These are phyloP conservation scores for Cephus sareptanus DNA, from an alignment of 2,888 invertebrate genomes.

Conservation along the genomic window DNA sequence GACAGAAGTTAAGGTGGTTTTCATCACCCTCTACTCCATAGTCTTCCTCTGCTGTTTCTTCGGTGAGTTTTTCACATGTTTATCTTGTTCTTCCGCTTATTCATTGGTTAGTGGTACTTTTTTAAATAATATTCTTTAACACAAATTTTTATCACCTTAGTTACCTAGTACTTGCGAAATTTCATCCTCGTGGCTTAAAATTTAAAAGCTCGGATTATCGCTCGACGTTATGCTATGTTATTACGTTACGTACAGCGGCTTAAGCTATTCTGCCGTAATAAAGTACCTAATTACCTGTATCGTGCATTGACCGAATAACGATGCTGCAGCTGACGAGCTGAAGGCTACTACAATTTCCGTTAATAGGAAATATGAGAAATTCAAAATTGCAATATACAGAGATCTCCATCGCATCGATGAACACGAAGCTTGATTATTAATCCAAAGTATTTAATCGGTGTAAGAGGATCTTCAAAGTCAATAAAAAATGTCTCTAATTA, in stretches of 20 bases:
- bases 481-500: neutral
- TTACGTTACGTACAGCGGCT: neutral
- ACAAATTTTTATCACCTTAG: neutral
- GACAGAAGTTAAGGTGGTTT: slow-evolving; percentile 77
- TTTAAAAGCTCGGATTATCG: neutral
- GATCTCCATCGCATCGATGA: neutral
- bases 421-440: neutral
- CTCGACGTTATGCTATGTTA: neutral
- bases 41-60: slow-evolving; percentile 87
- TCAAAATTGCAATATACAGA: neutral
- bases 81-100: neutral
- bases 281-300: neutral
- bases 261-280: neutral
- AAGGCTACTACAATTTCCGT: neutral
- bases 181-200: neutral
- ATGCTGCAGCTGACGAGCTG: neutral
- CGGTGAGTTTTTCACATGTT: slow-evolving; percentile 71
- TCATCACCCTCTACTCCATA: slow-evolving; percentile 80
- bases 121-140: slow-evolving; percentile 4
- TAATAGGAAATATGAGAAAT: neutral
- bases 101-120: neutral
- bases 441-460: neutral
- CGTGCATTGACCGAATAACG: neutral
- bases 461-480: neutral
- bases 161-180: neutral